Percentiles rank a stretch among this genome's conserved stretches.
phyloP scores from a whole-genome alignment of 2,113 vertebrate species.

The Mirounga angustirostris region DNA sequence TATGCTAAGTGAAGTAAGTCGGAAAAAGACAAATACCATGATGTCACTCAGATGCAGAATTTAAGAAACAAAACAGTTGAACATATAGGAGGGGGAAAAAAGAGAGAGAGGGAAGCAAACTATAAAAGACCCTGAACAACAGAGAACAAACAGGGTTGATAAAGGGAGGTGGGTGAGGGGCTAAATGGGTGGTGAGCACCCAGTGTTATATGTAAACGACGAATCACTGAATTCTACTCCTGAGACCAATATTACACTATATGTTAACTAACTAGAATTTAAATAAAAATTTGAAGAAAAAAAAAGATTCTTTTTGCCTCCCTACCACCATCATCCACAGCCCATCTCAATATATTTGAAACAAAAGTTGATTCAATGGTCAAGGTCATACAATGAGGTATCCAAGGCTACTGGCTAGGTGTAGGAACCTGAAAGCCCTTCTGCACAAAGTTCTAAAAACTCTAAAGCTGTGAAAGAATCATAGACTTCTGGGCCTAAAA shows the following conservation, averaged over 20 bases:
- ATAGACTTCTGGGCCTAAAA: neutral
- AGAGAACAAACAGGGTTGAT: neutral
- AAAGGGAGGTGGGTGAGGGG: neutral
- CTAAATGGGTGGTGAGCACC: neutral
- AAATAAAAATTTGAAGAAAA: neutral
- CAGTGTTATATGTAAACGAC: neutral
- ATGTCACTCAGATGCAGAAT: neutral
- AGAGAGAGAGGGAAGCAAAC: neutral
- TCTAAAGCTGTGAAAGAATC: neutral
- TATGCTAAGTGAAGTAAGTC: neutral
- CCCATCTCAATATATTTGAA: neutral
- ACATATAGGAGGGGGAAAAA: neutral
- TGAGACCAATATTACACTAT: neutral
- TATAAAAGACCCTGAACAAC: neutral
- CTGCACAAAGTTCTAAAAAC: neutral
- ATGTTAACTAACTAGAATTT: neutral
- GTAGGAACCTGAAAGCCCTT: neutral
- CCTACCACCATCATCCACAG: neutral
- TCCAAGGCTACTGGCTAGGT: neutral
- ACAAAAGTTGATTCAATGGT: neutral
- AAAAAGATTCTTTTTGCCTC: conserved; percentile 7
- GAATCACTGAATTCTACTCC: neutral
- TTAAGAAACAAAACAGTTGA: neutral
- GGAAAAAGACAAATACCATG: neutral
- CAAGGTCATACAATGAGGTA: neutral